Percentiles rank a stretch among this genome's conserved stretches.
These are phyloP conservation scores for Lutjanus erythropterus DNA, from an alignment of 2,113 vertebrate species.

Conservation along the genomic window DNA sequence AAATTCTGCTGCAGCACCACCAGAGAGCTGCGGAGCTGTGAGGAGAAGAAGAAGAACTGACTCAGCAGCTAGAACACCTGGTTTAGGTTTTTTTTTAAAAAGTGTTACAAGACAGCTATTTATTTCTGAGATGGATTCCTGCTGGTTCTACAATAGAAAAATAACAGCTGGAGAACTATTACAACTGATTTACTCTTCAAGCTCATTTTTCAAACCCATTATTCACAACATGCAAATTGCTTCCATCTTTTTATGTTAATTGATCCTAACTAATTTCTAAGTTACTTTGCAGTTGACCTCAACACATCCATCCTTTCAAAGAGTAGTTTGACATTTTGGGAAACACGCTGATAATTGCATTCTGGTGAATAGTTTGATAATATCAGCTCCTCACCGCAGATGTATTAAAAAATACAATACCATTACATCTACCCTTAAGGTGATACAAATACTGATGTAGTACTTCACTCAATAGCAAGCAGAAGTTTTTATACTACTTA, in stretches of 20 bases:
- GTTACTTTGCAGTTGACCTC: neutral
- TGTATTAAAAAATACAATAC: no score
- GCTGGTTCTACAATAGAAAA: neutral
- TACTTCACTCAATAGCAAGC: no score
- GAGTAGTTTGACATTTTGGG: neutral
- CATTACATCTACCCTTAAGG: no score
- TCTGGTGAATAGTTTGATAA: neutral
- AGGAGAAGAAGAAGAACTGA: conserved; percentile 34
- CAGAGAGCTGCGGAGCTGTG: conserved; percentile 92
- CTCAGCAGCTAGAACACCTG: conserved; percentile 6
- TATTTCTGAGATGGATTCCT: neutral
- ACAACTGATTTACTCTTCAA: no score
- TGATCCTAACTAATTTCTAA: neutral
- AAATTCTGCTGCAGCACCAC: conserved; percentile 93
- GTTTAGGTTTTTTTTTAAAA: neutral
- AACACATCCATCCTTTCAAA: neutral
- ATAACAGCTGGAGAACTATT: neutral
- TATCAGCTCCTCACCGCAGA: no score
- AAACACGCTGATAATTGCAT: neutral
- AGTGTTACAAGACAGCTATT: neutral
- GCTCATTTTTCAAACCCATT: neutral
- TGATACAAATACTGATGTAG: no score
- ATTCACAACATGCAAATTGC: neutral
- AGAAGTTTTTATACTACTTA: no score
- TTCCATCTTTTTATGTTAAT: neutral